Base-by-base conservation (phyloP, 1,140 invertebrate species). In the Tetragnatha versicolor region DNA sequence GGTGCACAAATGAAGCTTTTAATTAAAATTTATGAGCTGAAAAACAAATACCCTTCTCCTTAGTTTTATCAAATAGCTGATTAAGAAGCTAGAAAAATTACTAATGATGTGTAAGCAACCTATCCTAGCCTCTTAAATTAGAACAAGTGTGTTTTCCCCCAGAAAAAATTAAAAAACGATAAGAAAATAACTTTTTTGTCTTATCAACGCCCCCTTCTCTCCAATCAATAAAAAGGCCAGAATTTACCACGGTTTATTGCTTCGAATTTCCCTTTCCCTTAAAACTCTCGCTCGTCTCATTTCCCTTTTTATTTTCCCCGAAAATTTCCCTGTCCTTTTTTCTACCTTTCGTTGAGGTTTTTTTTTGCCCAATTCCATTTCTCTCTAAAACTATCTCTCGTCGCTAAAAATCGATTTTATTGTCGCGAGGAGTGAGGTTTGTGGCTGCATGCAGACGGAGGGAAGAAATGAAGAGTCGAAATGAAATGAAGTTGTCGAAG, bases 201-300 rank as follows among this genome's bases (percentile, higher is more conserved):
- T n/a, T n/a, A n/a, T 58, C 29, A 58, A 33, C 35, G 29, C 55
- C 20, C 17, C 27, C 20, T n/a, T n/a, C 14, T 31, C 55, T 33
- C 55, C 55, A 58, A 58, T 58, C 55, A 58, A 58, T 58, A 58
- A 58, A 33, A 31, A 58, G 35, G 29, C 55, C 14, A 58, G 55
- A 58, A 58, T 58, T 58, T 58, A 58, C 29, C 55, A 58, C 55
- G 55, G 55, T 58, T 58, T 58, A 58, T 58, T 58, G 55, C 29
- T 58, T 58, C 29, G 55, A 58, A 58, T 33, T 58, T 58, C 35
- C 29, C 35, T 58, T 58, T 58, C 55, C n/a, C n/a, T n/a, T 58
- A 33, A 58, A 58, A 58, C 55, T 58, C 55, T 7, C 55, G 29
- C 55, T 31, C 31, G 14, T 58, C 55, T 58, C 55, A 35, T 58